These are phyloP conservation scores for Leucozona laternaria DNA, from an alignment of 2,888 invertebrate species.

Conservation along the genomic window DNA sequence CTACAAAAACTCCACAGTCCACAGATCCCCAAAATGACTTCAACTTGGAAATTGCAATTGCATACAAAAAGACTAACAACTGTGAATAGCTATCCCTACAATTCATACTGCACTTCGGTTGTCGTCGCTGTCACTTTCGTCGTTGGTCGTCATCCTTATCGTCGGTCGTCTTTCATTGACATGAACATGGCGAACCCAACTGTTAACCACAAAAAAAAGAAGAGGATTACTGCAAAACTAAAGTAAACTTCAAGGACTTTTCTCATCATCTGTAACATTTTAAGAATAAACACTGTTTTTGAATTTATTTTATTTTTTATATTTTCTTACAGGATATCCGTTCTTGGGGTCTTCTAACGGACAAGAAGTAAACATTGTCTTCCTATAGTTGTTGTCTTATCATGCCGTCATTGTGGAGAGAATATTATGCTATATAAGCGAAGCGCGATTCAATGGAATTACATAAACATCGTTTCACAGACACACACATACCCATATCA, in stretches of 20 bases:
- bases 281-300: slow-evolving; percentile 45
- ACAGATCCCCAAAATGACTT: slow-evolving; percentile 35
- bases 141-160: slow-evolving; percentile 11
- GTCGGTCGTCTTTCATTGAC: slow-evolving; percentile 43
- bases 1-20: neutral
- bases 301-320: slow-evolving; percentile 1
- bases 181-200: slow-evolving; percentile 46
- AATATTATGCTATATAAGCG: neutral
- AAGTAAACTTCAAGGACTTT: slow-evolving; percentile 59
- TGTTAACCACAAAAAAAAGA: slow-evolving; percentile 31
- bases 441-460: slow-evolving; percentile 7
- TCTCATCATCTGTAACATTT: slow-evolving; percentile 34
- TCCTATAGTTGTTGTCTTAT: slow-evolving; percentile 26
- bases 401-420: slow-evolving; percentile 9
- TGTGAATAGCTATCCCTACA: slow-evolving; percentile 40
- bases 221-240: slow-evolving; percentile 37
- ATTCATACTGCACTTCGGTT: slow-evolving; percentile 37
- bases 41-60: neutral
- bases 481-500: neutral
- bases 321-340: slow-evolving; percentile 15
- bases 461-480: slow-evolving; percentile 16
- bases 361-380: slow-evolving; percentile 64
- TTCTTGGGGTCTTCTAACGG: slow-evolving; percentile 23
- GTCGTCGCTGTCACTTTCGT: slow-evolving; percentile 1
- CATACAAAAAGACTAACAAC: slow-evolving; percentile 20